Conservation (phyloP, 2,888 invertebrate genomes). For the Leptinotarsa rubiginosa region DNA sequence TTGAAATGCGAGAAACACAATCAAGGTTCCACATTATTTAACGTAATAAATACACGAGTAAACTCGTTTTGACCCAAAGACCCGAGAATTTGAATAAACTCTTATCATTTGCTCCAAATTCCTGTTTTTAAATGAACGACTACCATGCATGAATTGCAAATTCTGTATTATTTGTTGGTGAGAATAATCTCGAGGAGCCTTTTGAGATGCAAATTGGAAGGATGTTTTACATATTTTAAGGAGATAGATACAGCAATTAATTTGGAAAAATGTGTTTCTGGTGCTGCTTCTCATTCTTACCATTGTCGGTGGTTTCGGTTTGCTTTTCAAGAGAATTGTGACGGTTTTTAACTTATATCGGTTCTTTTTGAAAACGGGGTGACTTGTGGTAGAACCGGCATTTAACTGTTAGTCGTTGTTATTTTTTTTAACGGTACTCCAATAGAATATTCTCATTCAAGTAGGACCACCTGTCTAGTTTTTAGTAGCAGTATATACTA, state of each 20-base stretch:
- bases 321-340: background rate
- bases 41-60: constrained; percentile 1
- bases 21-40: background rate
- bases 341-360: background rate
- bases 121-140: constrained; percentile 31
- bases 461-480: too few species aligned
- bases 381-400: background rate
- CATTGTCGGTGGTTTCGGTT: background rate
- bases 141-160: constrained; percentile 29
- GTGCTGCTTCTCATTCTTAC: background rate
- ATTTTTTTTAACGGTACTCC: too few species aligned
- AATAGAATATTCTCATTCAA: too few species aligned
- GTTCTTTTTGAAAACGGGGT: background rate
- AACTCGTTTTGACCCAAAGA: constrained; percentile 27
- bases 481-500: too few species aligned
- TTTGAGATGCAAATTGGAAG: constrained; percentile 20
- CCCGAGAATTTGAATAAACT: constrained; percentile 26
- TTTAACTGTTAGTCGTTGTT: too few species aligned
- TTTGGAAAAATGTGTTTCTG: constrained; percentile 13
- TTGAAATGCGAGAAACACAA: background rate
- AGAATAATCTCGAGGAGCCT: constrained; percentile 5
- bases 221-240: constrained; percentile 19
- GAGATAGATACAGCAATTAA: constrained; percentile 20
- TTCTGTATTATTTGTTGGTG: constrained; percentile 22
- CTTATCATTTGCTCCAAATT: constrained; percentile 28